A percentile compares a stretch with the other conserved stretches of the same genome.
phyloP scores from a whole-genome alignment of 2,888 invertebrate species.

The Hyles lineata region DNA sequence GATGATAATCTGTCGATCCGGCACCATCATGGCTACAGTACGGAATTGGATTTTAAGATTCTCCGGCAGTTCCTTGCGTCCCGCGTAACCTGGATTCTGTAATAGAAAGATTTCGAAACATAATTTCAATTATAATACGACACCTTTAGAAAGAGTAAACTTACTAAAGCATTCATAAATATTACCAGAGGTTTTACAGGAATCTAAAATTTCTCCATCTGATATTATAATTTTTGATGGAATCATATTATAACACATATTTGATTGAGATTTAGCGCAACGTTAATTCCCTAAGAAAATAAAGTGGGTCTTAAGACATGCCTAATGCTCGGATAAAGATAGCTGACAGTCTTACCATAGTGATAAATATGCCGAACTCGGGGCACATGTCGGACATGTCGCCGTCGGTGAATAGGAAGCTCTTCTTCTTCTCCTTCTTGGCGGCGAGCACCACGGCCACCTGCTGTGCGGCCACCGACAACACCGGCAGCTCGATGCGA shows the following conservation, averaged over 20 bases:
- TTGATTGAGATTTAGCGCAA: too few species aligned
- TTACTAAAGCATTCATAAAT: background rate
- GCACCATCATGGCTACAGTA: conserved; percentile 99
- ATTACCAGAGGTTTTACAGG: background rate
- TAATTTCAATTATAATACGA: conserved; percentile 6
- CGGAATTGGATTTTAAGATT: conserved; percentile 99
- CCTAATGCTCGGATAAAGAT: too few species aligned
- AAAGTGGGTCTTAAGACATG: too few species aligned
- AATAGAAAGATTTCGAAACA: conserved; percentile 19
- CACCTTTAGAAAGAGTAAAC: background rate
- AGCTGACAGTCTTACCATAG: conserved; percentile 88
- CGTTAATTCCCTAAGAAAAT: too few species aligned
- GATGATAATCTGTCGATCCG: conserved; percentile 98
- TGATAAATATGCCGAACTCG: conserved; percentile 98
- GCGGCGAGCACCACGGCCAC: conserved; percentile 96
- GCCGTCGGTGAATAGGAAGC: conserved; percentile 97
- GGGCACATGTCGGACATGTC: conserved; percentile 96
- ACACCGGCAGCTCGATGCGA: conserved; percentile 95
- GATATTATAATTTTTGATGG: too few species aligned
- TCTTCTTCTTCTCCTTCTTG: conserved; percentile 96
- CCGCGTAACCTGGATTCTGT: conserved; percentile 98
- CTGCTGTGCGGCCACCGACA: conserved; percentile 96
- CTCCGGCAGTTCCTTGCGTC: conserved; percentile 97
- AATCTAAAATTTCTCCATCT: too few species aligned
- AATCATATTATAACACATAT: too few species aligned